Conservation (phyloP, 2,113 vertebrate genomes). For the Stigmatopora argus region DNA sequence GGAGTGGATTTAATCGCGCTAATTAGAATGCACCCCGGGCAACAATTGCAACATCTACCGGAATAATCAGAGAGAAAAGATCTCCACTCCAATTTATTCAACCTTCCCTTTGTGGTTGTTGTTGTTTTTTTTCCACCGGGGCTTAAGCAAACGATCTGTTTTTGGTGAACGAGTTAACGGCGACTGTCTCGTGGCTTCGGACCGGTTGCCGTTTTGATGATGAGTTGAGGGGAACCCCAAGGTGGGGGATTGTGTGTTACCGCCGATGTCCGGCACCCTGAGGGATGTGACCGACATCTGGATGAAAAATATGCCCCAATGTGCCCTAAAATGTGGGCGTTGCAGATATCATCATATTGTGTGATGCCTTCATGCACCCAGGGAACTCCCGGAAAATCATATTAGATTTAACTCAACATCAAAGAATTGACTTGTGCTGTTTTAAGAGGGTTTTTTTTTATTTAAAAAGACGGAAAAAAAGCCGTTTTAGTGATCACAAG, state of each 20-base stretch:
- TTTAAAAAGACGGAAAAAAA: not conserved
- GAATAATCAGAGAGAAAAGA: slow-evolving; percentile 73
- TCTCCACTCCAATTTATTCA: slow-evolving; percentile 73
- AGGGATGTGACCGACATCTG: slow-evolving; percentile 10
- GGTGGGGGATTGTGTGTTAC: slow-evolving; percentile 7
- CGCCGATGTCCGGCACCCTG: not conserved
- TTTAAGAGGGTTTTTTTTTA: too few relatives aligned
- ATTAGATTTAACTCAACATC: not conserved
- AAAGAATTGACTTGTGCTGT: not conserved
- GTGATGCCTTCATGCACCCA: not conserved
- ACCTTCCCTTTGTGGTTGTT: slow-evolving; percentile 24
- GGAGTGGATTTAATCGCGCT: slow-evolving; percentile 78
- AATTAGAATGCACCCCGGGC: slow-evolving; percentile 79
- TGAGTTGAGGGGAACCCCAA: slow-evolving; percentile 52
- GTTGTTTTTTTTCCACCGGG: slow-evolving; percentile 35
- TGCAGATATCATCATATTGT: not conserved
- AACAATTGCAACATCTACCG: slow-evolving; percentile 70
- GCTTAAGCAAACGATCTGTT: slow-evolving; percentile 48
- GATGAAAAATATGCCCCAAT: not conserved
- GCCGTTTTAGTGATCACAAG: too few relatives aligned
- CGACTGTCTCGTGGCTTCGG: slow-evolving; percentile 62
- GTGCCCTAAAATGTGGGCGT: not conserved
- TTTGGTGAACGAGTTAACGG: slow-evolving; percentile 56
- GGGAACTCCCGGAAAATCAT: not conserved
- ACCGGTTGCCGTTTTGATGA: slow-evolving; percentile 69